phyloP scores from a whole-genome alignment of 2,797 vertebrate genomes.

The Danio tinwini region DNA sequence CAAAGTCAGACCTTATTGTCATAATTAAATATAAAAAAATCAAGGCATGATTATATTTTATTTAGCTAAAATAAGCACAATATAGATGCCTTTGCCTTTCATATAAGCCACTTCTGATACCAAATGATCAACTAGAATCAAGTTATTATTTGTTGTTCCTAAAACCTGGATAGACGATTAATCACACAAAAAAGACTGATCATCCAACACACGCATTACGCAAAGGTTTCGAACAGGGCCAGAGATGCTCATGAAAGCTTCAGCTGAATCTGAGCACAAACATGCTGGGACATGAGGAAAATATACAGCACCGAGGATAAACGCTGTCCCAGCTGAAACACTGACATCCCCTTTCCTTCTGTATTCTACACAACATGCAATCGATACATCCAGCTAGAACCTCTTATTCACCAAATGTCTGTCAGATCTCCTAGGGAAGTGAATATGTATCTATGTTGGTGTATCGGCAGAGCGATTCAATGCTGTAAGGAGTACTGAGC shows the following conservation, averaged over 20 bases:
- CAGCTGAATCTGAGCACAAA: conserved; percentile 3
- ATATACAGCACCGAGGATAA: not conserved
- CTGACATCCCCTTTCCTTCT: not conserved
- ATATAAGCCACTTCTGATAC: no score
- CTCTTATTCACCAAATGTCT: conserved; percentile 17
- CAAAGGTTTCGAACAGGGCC: no score
- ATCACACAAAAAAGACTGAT: no score
- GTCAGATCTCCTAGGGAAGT: conserved; percentile 15
- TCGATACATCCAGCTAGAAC: not conserved
- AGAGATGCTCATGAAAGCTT: not conserved
- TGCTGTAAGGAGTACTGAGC: conserved; percentile 22
- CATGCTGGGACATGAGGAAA: not conserved
- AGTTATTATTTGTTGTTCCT: no score
- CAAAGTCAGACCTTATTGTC: no score
- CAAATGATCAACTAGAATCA: no score
- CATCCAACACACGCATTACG: no score
- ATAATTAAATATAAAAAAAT: no score
- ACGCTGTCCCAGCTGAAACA: conserved; percentile 1
- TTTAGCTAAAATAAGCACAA: no score
- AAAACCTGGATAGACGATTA: no score
- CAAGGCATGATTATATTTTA: no score
- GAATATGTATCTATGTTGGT: conserved; percentile 15
- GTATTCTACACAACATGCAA: not conserved
- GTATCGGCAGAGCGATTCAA: conserved; percentile 28
- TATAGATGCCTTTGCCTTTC: no score